phyloP scores from a whole-genome alignment of 2,113 vertebrate genomes.

The Neodon shergylaensis region DNA sequence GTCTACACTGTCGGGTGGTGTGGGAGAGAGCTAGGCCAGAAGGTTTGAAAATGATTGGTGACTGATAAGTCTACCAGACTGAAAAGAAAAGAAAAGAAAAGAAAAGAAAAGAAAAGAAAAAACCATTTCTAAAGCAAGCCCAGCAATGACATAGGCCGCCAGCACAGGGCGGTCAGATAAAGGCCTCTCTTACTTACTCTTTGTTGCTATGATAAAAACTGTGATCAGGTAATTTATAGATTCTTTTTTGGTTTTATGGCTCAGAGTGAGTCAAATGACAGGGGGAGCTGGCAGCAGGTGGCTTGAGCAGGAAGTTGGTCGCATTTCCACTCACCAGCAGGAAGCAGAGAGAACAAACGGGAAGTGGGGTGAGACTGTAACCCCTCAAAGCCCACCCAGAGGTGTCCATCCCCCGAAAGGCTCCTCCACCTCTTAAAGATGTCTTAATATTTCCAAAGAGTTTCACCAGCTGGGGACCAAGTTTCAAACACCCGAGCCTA shows the following conservation, averaged over 20 bases:
- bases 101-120: too few species aligned
- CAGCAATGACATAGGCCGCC: fast-evolving
- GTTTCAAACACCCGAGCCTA: not conserved
- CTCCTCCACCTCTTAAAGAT: not conserved
- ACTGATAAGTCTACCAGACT: not conserved
- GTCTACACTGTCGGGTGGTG: not conserved
- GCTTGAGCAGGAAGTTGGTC: not conserved
- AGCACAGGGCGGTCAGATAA: not conserved
- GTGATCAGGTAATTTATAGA: not conserved
- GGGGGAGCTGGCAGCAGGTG: not conserved
- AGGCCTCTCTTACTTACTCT: not conserved
- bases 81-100: too few species aligned
- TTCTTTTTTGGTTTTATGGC: not conserved
- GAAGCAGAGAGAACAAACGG: not conserved
- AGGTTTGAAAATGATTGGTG: not conserved
- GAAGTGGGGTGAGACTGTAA: not conserved
- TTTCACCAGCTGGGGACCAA: not conserved
- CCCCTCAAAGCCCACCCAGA: not conserved
- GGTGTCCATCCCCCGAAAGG: not conserved
- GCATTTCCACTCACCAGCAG: not conserved
- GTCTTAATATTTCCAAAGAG: not conserved
- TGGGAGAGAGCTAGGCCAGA: not conserved
- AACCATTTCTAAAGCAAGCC: not conserved
- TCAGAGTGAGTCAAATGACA: not conserved
- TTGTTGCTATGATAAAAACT: not conserved